phyloP scores from a whole-genome alignment of 2,797 vertebrate species.

The Novumbra hubbsi region DNA sequence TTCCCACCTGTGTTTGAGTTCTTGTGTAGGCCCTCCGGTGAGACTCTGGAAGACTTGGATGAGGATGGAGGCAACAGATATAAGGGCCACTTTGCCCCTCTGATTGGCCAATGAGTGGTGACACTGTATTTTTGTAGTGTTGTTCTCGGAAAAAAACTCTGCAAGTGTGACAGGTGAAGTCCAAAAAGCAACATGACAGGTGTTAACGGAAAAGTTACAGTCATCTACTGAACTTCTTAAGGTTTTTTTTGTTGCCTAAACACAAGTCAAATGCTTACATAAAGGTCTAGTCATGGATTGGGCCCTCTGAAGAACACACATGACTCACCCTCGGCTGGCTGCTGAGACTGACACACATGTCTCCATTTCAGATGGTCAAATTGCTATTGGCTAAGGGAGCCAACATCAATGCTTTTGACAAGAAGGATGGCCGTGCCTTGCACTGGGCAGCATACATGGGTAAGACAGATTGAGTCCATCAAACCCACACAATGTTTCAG shows the following conservation, averaged over 20 bases:
- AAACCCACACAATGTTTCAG: too few species aligned
- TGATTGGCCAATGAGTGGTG: not conserved
- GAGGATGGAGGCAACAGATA: too few species aligned
- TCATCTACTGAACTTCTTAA: not conserved
- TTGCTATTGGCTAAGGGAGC: conserved; percentile 92
- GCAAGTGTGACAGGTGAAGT: not conserved
- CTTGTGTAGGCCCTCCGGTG: too few species aligned
- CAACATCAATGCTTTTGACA: conserved; percentile 98
- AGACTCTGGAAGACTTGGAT: too few species aligned
- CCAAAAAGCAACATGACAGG: too few species aligned
- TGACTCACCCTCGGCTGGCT: conserved; percentile 37
- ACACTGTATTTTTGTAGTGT: not conserved
- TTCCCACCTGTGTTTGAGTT: too few species aligned
- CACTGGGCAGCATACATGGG: conserved; percentile 98
- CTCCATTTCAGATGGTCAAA: conserved; percentile 88
- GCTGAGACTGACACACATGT: conserved; percentile 25
- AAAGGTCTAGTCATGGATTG: conserved; percentile 35
- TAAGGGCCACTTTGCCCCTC: too few species aligned
- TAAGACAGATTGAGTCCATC: conserved; percentile 59
- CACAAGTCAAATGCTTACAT: conserved; percentile 35
- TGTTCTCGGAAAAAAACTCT: not conserved
- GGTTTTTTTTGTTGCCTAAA: conserved; percentile 33
- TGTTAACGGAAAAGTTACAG: too few species aligned
- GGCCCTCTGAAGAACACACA: conserved; percentile 1
- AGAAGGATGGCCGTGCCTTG: conserved; percentile 93